Evolutionary conservation across 2,797 vertebrate genomes (phyloP), one percentile per base, ranked within the genome.

Genomic region (Lacerta agilis): DNA sequence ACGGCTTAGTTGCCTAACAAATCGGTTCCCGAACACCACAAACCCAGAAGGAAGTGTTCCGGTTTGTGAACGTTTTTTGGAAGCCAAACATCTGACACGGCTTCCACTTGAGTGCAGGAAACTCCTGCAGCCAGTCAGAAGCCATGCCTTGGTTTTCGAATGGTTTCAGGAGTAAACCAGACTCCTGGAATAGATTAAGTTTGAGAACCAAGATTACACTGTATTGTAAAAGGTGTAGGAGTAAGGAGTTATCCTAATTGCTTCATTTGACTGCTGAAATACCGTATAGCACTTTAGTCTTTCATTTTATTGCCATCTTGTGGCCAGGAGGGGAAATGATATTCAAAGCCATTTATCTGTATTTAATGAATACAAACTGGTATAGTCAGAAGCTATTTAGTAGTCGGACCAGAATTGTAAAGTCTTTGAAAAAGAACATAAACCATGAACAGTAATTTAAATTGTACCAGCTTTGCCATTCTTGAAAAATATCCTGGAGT

Each of bases 221-320:
- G 49, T 18, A 9, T 2, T 27, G 29, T 8, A 25, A 9, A 17
- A 55, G 1, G 8, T 33, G 7, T 45, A 43, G 1, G 55, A 23
- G 18, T 67, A 64, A 45, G 27, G 41, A 7, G 7, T 78, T 78
- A 25, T 17, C 11, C 13, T 76, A n/a, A 45, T 25, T 38, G 17
- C 38, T 83, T 66, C 23, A 13, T 18, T 7, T 69, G 61, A 71
- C 43, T 36, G 20, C 36, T 88, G 64, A 75, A 81, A 76, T 45
- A 36, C 36, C 36, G 36, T 36, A 10, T 36, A 69, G 25, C 33
- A 13, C 66, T 82, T 89, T 82, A 58, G 23, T 87, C 64, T 88
- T 69, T 71, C 45, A n/a, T 38, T 77, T 13, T 76, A 87, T 67
- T 80, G 82, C 69, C 82, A 83, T 33, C 69, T 87, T 75, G 69